phyloP scores from a whole-genome alignment of 2,888 invertebrate genomes.

The Sisyra nigra region DNA sequence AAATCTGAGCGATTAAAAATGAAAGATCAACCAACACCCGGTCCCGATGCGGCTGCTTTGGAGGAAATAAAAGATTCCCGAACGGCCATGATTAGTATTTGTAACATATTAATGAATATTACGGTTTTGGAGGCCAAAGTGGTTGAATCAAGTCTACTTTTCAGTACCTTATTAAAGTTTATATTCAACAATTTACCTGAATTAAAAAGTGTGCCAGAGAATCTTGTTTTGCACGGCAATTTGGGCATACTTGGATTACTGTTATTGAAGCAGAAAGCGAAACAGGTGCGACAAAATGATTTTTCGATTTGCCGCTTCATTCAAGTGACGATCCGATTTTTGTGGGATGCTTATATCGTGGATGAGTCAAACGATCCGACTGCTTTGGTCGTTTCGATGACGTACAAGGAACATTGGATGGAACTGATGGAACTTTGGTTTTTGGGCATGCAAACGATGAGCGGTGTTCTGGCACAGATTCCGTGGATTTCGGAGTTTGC shows the following conservation, averaged over 20 bases:
- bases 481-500: conserved; percentile 86
- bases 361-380: conserved; percentile 76
- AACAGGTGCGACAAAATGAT: conserved; percentile 71
- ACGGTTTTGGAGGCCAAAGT: conserved; percentile 74
- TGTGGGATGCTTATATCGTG: conserved; percentile 85
- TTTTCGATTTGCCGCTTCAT: conserved; percentile 80
- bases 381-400: conserved; percentile 66
- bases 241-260: conserved; percentile 68
- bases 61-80: conserved; percentile 76
- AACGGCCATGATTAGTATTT: conserved; percentile 71
- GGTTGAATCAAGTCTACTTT: conserved; percentile 61
- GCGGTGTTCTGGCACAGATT: conserved; percentile 59
- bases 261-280: conserved; percentile 67
- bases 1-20: conserved; percentile 63
- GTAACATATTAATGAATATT: conserved; percentile 85
- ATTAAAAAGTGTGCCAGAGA: conserved; percentile 65
- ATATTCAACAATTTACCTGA: conserved; percentile 74
- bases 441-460: conserved; percentile 85
- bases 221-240: conserved; percentile 73
- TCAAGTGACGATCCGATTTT: conserved; percentile 73
- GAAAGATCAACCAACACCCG: conserved; percentile 58
- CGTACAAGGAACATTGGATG: conserved; percentile 78
- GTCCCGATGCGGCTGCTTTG: conserved; percentile 52
- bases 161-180: conserved; percentile 68
- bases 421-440: conserved; percentile 87